Conservation (phyloP, 2,888 invertebrate species). For the Notocelia uddmanniana region DNA sequence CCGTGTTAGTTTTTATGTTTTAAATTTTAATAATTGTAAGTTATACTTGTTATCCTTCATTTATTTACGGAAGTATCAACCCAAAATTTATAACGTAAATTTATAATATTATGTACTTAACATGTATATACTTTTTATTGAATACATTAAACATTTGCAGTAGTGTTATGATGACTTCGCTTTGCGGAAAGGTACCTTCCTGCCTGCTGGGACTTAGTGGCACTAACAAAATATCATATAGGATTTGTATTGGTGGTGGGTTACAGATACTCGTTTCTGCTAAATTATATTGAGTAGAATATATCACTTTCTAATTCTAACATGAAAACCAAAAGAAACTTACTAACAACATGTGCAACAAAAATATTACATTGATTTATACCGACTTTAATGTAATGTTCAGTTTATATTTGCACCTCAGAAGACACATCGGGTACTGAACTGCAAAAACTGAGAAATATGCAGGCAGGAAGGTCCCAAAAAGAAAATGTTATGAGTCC, state of each 20-base stretch:
- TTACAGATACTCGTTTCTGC: constrained; percentile 60
- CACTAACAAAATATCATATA: constrained; percentile 75
- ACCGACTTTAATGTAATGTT: constrained; percentile 66
- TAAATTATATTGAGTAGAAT: constrained; percentile 67
- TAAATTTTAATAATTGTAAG: not conserved
- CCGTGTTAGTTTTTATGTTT: constrained; percentile 19
- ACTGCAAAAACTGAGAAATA: constrained; percentile 82
- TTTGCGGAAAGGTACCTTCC: constrained; percentile 86
- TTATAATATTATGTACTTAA: constrained; percentile 29
- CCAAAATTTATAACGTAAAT: constrained; percentile 10
- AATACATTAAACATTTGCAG: constrained; percentile 58
- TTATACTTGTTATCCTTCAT: constrained; percentile 13
- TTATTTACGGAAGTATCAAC: constrained; percentile 22
- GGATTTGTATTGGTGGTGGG: constrained; percentile 77
- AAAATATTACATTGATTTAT: constrained; percentile 31
- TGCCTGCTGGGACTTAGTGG: constrained; percentile 83
- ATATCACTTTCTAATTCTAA: constrained; percentile 73
- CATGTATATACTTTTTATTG: constrained; percentile 28
- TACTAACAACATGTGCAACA: constrained; percentile 65
- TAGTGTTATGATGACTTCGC: constrained; percentile 82
- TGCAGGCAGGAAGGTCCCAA: constrained; percentile 90
- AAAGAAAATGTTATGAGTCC: constrained; percentile 77
- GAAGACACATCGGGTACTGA: constrained; percentile 84
- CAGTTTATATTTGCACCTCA: constrained; percentile 85
- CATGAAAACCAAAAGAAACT: constrained; percentile 57